Base-by-base conservation (phyloP, 2,797 vertebrate species). In the Nyctalus aviator region DNA sequence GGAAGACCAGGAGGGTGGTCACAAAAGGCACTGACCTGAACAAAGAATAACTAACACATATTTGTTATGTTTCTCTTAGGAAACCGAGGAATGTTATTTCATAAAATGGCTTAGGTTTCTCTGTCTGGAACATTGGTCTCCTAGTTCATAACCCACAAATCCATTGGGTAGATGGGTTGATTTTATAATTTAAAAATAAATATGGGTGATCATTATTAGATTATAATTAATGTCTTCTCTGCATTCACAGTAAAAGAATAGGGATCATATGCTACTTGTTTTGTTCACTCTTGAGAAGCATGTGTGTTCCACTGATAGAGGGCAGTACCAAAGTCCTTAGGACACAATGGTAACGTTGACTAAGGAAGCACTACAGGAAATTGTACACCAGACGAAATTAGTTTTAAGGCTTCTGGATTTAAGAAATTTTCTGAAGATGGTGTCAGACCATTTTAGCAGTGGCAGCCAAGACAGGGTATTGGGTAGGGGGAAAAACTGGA, bases 401-500 rank as follows among this genome's bases (percentile, higher is more conserved):
- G 88, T 96, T 96, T 97, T 93, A 93, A 96, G 86, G n/a, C 95
- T 97, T 95, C 88, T 96, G 88, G 93, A 95, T 72, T 93, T 97
- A 88, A 93, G 96, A 94, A 97, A 41, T 92, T 96, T 96, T 95
- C 93, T 92, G 90, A 93, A 37, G 84, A 48, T 92, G 76, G 90
- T 97, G 96, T 97, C 96, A 95, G 95, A 95, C 78, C 46, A 87
- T 95, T 97, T 96, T 94, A 95, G 81, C 88, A 87, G 90, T 93
- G 93, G 93, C 88, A 95, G 68, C 79, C 92, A 96, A 95, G 88
- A 86, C 76, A 93, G 84, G 55, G 93, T 95, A 96, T 89, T 89
- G 81, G 53, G 85, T 53, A 88, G 55, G 2, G 44, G 8, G 8
- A 2, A 23, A 69, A 88, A 71, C 88, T 97, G 89, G 94, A 97